Evolutionary conservation across 1,140 invertebrate genomes (phyloP).

Genomic region (Brachionus koreanus): DNA sequence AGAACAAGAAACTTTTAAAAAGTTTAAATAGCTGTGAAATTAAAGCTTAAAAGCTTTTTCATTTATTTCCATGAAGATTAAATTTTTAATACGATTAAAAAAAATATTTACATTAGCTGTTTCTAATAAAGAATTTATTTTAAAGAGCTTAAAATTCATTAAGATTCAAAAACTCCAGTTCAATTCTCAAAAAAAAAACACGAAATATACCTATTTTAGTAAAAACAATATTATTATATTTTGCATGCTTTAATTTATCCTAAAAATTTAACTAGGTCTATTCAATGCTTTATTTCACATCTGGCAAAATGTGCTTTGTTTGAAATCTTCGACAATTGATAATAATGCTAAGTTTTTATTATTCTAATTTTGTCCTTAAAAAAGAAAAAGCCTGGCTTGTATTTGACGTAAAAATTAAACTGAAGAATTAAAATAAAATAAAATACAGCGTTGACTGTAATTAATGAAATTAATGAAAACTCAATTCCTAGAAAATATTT

Average conservation of each 20-base stretch:
- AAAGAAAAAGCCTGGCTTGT: not conserved
- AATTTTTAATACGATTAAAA: not conserved
- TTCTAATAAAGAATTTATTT: not conserved
- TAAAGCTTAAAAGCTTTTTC: conserved; percentile 3
- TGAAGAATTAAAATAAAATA: no score
- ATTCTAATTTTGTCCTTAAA: not conserved
- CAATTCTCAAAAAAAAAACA: not conserved
- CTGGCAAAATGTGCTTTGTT: no score
- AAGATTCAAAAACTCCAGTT: not conserved
- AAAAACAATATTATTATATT: not conserved
- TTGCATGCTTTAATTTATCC: not conserved
- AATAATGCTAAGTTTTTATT: not conserved
- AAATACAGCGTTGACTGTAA: no score
- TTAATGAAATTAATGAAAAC: not conserved
- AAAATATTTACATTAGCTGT: conserved; percentile 3
- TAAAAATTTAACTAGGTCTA: not conserved
- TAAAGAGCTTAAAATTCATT: not conserved
- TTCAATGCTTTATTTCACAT: not conserved
- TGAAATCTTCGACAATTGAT: not conserved
- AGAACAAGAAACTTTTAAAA: not conserved
- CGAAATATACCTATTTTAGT: not conserved
- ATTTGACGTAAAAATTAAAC: not conserved
- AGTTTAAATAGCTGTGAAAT: not conserved
- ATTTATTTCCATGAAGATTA: not conserved
- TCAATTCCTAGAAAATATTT: not conserved